Conservation (phyloP, 2,113 vertebrate species). For the Antechinus flavipes region DNA sequence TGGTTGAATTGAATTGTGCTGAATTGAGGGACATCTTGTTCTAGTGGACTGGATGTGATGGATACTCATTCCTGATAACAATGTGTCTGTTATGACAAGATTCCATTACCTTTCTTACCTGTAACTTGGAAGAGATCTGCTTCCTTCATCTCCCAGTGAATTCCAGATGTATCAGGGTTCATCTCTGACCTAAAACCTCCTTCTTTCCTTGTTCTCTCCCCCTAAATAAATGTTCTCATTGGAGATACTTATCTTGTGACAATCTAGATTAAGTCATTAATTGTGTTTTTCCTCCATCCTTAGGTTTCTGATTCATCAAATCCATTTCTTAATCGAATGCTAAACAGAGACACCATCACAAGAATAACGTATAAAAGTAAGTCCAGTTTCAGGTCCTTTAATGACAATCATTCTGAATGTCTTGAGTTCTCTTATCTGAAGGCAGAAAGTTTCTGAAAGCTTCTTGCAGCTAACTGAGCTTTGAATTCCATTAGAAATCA, state of each 20-base stretch:
- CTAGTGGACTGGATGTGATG: not conserved
- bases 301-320: constrained; percentile 98
- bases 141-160: not conserved
- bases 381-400: constrained; percentile 77
- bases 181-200: not conserved
- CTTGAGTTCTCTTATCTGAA: constrained; percentile 44
- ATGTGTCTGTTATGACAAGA: not conserved
- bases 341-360: constrained; percentile 99
- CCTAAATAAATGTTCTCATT: not conserved
- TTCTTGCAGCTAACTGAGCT: constrained; percentile 37
- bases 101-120: not conserved
- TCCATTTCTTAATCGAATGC: constrained; percentile 98
- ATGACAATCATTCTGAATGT: constrained; percentile 38
- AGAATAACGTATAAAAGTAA: constrained; percentile 99
- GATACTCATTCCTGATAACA: not conserved
- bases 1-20: not conserved
- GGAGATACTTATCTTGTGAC: not conserved
- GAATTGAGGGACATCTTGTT: not conserved
- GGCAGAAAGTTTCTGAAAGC: constrained; percentile 44
- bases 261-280: constrained; percentile 31
- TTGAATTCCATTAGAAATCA: constrained; percentile 34
- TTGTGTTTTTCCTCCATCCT: constrained; percentile 58
- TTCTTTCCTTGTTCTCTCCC: not conserved
- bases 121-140: not conserved
- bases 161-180: not conserved